Conservation (phyloP, 2,113 vertebrate species). For the Cephalopterus ornatus region DNA sequence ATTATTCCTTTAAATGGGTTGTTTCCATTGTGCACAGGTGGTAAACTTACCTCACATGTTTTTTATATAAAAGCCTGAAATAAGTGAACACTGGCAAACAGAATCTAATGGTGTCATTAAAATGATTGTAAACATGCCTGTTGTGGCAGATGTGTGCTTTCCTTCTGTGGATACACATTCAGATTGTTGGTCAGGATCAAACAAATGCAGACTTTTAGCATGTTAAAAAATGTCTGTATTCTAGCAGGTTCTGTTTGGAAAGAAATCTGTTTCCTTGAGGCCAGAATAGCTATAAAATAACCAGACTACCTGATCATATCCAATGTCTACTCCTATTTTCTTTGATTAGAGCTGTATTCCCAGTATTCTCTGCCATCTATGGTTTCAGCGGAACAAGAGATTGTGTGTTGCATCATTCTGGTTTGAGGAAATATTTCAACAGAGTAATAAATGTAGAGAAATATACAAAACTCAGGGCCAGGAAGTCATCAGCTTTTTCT, state of each 20-base stretch:
- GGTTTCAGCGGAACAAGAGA: constrained; percentile 38
- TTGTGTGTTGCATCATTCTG: constrained; percentile 36
- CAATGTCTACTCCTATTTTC: constrained; percentile 59
- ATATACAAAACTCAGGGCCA: constrained; percentile 35
- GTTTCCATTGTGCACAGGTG: constrained; percentile 63
- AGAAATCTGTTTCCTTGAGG: constrained; percentile 67
- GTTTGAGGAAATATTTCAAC: constrained; percentile 22
- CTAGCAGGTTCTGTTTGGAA: constrained; percentile 67
- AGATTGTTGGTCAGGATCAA: constrained; percentile 73
- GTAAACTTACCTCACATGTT: constrained; percentile 67
- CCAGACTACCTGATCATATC: constrained; percentile 63
- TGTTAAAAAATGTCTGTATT: constrained; percentile 62
- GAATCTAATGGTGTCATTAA: constrained; percentile 73
- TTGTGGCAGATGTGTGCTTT: constrained; percentile 69
- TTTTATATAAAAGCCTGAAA: constrained; percentile 58
- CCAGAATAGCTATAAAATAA: constrained; percentile 70
- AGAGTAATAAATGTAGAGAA: constrained; percentile 24
- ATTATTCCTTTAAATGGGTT: constrained; percentile 38
- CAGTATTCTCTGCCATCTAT: constrained; percentile 20
- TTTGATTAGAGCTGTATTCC: constrained; percentile 60
- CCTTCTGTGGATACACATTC: constrained; percentile 62
- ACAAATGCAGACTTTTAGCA: constrained; percentile 64
- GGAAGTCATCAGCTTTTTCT: not conserved
- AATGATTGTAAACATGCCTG: constrained; percentile 75
- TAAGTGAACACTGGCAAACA: constrained; percentile 53